These are phyloP conservation scores for Diglossa brunneiventris DNA, from an alignment of 2,113 vertebrate species.

Conservation along the genomic window DNA sequence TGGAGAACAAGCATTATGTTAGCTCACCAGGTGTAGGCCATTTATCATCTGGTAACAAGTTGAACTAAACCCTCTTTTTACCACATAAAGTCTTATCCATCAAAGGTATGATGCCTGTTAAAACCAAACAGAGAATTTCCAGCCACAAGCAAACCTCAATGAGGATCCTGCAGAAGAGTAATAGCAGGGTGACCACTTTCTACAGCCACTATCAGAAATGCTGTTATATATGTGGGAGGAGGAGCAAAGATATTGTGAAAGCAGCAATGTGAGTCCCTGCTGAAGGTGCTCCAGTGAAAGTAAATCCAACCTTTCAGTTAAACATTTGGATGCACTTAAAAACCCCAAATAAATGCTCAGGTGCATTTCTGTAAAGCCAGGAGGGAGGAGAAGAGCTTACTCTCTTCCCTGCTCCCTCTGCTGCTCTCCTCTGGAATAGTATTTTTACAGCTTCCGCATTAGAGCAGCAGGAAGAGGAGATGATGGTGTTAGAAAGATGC, in stretches of 20 bases:
- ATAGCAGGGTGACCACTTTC: not conserved
- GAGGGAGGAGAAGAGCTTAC: not conserved
- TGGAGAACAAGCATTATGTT: not conserved
- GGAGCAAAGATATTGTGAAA: not conserved
- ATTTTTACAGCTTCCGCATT: not conserved
- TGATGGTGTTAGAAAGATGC: not conserved
- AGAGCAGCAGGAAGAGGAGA: not conserved
- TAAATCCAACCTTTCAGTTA: not conserved
- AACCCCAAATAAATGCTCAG: not conserved
- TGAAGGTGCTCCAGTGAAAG: not conserved
- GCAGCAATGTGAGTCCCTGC: not conserved
- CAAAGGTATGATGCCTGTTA: not conserved
- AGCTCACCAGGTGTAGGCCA: not conserved
- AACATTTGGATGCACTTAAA: not conserved
- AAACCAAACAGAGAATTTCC: not conserved
- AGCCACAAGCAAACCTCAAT: not conserved
- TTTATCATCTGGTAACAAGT: not conserved
- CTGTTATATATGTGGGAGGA: not conserved
- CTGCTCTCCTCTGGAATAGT: not conserved
- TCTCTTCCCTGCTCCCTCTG: not conserved
- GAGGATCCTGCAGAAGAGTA: not conserved
- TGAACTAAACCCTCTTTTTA: slow-evolving; percentile 9
- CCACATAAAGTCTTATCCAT: not conserved
- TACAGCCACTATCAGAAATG: not conserved
- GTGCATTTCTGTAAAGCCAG: not conserved